These are phyloP conservation scores for Pachycephala philippinensis DNA, from an alignment of 2,113 vertebrate species.

Conservation along the genomic window DNA sequence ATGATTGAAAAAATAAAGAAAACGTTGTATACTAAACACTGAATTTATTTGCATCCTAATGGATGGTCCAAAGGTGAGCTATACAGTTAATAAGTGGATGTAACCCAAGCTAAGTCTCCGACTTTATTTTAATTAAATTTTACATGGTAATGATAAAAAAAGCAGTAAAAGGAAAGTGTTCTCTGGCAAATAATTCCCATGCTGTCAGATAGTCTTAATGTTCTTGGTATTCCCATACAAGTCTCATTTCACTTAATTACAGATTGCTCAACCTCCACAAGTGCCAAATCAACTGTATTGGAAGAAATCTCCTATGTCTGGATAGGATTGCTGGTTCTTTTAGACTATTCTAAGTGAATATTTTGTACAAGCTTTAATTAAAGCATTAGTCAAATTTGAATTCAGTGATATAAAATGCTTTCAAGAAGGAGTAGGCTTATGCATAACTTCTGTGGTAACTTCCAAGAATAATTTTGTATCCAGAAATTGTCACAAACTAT, in stretches of 20 bases:
- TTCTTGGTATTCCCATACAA: not conserved
- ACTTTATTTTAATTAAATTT: constrained; percentile 15
- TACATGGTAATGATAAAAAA: not conserved
- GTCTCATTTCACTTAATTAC: constrained; percentile 6
- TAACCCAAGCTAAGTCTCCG: not conserved
- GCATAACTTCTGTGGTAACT: not conserved
- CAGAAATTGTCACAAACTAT: not conserved
- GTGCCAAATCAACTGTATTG: not conserved
- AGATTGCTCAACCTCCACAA: not conserved
- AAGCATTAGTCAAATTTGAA: not conserved
- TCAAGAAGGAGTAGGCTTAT: not conserved
- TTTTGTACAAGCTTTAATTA: constrained; percentile 2
- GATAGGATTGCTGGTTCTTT: not conserved
- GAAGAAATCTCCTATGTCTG: not conserved
- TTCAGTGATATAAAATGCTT: not conserved
- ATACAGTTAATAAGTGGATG: not conserved
- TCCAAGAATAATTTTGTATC: not conserved
- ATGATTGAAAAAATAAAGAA: not conserved
- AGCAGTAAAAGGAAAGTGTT: not conserved
- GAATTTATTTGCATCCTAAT: not conserved
- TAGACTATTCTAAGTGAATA: not conserved
- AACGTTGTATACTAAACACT: not conserved
- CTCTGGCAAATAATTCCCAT: not conserved
- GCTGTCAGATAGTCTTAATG: not conserved
- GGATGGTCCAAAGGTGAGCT: not conserved